A percentile compares a stretch with the other conserved stretches of the same genome.
Evolutionary conservation across 1,140 invertebrate species (phyloP).

Genomic region (Neodiprion pinetum): DNA sequence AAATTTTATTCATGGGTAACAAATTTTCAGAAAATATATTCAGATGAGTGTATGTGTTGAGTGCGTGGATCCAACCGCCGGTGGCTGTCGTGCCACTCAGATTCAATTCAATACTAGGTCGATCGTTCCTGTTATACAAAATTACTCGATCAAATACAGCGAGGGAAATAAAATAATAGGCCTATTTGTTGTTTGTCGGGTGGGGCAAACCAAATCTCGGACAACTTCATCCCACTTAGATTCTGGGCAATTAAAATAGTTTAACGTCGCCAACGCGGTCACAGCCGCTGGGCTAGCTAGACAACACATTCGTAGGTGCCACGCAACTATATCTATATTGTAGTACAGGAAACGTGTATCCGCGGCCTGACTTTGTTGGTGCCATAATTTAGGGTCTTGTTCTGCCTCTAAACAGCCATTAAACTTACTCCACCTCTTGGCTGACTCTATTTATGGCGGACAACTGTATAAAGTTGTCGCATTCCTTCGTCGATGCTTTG

Average conservation of each 20-base stretch:
- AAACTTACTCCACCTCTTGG: neutral
- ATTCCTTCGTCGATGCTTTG: constrained; percentile 2
- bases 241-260: constrained; percentile 4
- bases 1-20: no score
- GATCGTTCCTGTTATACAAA: no score
- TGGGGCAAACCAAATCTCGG: neutral
- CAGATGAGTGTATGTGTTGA: no score
- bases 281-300: neutral
- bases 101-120: no score
- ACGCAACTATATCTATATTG: neutral
- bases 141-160: no score
- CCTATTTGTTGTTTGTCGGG: neutral
- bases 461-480: constrained; percentile 1
- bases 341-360: neutral
- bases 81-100: no score
- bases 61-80: no score
- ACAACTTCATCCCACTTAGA: neutral
- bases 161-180: neutral
- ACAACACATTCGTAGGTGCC: constrained; percentile 1
- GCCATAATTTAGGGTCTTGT: constrained; percentile 7
- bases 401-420: constrained; percentile 7
- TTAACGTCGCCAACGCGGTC: neutral
- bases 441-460: constrained; percentile 4
- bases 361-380: neutral
- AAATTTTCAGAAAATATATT: no score